Base-by-base conservation (phyloP, 2,888 invertebrate species). In the Calliphora vomitoria region DNA sequence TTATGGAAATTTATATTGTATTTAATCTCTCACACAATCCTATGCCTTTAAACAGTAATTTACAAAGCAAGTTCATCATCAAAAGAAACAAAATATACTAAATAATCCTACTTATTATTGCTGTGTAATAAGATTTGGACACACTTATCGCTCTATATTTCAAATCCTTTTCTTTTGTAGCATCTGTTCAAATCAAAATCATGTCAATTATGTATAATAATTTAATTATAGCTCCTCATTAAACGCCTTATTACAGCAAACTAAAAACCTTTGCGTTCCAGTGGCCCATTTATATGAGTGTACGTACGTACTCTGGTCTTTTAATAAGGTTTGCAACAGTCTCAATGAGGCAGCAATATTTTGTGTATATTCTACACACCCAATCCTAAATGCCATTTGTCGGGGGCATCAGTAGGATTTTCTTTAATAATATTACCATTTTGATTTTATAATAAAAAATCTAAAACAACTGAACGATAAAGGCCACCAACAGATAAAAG, bases 181-280 rank as follows among this genome's bases (percentile, higher is more conserved):
- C 25, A 55, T 55, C 25, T 58, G 18, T 71, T 55, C 47, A 58
- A 82, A 82, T 60, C 55, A 81, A 79, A 79, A 47, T 75, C 55
- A 15, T 58, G 58, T 35, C 58, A 74, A 58, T 68, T 74, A 74
- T 31, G 62, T 20, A 55, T 38, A 82, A 75, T 82, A 74, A 75
- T 44, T 50, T 58, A 47, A 75, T 82, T 74, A 82, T 13, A 74
- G 66, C 38, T 55, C n/a, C 58, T 55, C 44, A 47, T 79, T 35
- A 58, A 79, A 79, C 53, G 76, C 58, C 35, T 41, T 72, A 72
- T 58, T 58, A 11, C 3, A 50, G 35, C 10, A n/a, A 31, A 41
- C 2, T 53, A 53, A 35, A 71, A 53, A 35, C n/a, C n/a, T 18
- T 18, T 13, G 20, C 20, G 15, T 64, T 35, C 8, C 25, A 58